These are phyloP conservation scores for Amblyjoppa fuscipennis DNA, from an alignment of 2,888 invertebrate species.

Conservation along the genomic window DNA sequence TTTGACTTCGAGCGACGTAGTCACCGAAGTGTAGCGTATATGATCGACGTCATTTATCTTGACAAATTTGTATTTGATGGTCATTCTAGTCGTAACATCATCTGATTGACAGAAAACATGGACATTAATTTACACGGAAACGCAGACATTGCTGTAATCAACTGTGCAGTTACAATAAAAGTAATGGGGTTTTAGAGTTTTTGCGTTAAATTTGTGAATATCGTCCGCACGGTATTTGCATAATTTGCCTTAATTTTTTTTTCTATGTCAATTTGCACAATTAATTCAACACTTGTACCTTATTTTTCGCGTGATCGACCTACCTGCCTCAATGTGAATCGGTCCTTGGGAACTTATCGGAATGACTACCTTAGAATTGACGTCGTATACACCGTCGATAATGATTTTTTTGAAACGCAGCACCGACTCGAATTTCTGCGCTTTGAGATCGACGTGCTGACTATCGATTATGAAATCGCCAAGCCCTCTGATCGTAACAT, in stretches of 20 bases:
- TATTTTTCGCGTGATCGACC: not conserved
- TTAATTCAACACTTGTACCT: not conserved
- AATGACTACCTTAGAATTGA: not conserved
- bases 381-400: not conserved
- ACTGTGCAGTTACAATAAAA: not conserved
- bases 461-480: not conserved
- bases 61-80: not conserved
- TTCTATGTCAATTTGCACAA: not conserved
- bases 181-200: no score
- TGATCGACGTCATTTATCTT: not conserved
- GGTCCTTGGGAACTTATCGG: not conserved
- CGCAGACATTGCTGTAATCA: not conserved
- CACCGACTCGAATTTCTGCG: not conserved
- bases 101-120: not conserved
- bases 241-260: not conserved
- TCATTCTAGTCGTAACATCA: not conserved
- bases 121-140: not conserved
- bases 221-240: not conserved
- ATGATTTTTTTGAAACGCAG: not conserved
- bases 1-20: not conserved
- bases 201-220: not conserved
- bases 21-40: not conserved
- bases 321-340: not conserved
- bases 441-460: not conserved
- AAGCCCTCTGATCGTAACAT: not conserved